phyloP scores from a whole-genome alignment of 2,797 vertebrate genomes.

The Hipposideros larvatus region DNA sequence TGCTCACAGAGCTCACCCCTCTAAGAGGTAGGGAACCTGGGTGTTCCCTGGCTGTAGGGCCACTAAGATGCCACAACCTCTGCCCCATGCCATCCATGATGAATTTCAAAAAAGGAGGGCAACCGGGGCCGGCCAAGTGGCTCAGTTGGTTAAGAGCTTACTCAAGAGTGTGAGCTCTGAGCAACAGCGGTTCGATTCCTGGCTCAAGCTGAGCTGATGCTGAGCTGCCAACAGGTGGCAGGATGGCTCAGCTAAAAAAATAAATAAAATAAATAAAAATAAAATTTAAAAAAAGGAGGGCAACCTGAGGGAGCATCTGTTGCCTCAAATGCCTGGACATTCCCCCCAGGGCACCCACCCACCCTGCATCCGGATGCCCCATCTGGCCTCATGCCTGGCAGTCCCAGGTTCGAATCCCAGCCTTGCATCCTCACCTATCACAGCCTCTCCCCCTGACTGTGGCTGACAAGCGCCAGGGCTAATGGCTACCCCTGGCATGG shows the following conservation, averaged over 20 bases:
- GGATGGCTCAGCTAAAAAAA: too few relatives aligned
- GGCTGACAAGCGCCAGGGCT: background rate
- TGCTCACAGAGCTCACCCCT: background rate
- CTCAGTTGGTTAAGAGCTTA: too few relatives aligned
- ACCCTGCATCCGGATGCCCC: background rate
- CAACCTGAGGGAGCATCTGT: background rate
- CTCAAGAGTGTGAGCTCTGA: too few relatives aligned
- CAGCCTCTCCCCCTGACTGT: background rate
- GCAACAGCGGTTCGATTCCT: too few relatives aligned
- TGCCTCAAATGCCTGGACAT: rapidly evolving
- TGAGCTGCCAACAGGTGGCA: too few relatives aligned
- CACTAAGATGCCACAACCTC: rapidly evolving
- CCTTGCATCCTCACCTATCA: background rate
- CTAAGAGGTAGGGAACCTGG: background rate
- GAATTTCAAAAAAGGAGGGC: background rate
- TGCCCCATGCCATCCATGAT: background rate
- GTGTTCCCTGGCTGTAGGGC: background rate
- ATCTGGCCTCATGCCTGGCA: background rate
- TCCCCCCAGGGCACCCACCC: background rate
- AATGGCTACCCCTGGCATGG: background rate
- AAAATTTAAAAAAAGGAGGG: background rate
- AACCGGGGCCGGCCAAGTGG: too few relatives aligned
- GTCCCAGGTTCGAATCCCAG: background rate
- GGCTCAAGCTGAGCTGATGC: too few relatives aligned
- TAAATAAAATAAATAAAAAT: too few relatives aligned